Evolutionary conservation across 2,888 invertebrate genomes (phyloP), one percentile per base, ranked within the genome.

Genomic region (Sceliomorpha sp.): DNA sequence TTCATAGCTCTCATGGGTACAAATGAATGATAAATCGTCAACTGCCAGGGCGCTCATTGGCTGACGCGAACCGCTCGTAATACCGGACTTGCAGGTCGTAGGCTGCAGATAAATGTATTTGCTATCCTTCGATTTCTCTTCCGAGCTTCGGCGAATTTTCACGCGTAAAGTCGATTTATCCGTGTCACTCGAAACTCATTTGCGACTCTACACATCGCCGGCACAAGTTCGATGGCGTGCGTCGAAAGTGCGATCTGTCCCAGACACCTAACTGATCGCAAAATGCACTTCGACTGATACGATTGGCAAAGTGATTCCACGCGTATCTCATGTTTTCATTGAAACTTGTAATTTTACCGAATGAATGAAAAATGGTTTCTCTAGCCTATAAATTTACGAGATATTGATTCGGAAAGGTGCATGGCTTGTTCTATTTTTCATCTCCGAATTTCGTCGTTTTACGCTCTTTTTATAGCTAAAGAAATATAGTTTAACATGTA

Each of bases 11-110:
- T 66, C 62, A 48, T 53, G 69, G 66, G 55, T 58, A 72, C 69
- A 69, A 72, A 69, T 66, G 69, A 72, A 66, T 72, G 72, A 66
- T 72, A 66, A 69, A 69, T 69, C 32, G 66, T 62, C 58, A 62
- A 69, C 66, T 69, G 72, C 50, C 69, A 66, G 40, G 51, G 36
- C 39, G 36, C 45, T 69, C 63, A 55, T 70, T 63, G 59, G 59
- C 34, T 60, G 67, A 59, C 55, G 56, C 53, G 42, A 58, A 59
- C 58, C 50, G 34, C 53, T 48, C 53, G 62, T 69, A 63, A 69
- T 69, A 69, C 58, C 69, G 63, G 63, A 70, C 63, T n/a, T 63
- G 63, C 59, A 17, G 58, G 40, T 69, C 58, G 69, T 69, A 69
- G 62, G 62, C 69, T 62, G 58, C 47, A 69, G 69, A 69, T 69